These are phyloP conservation scores for Drosophila vallismaia DNA, from an alignment of 2,888 invertebrate species.

Conservation along the genomic window DNA sequence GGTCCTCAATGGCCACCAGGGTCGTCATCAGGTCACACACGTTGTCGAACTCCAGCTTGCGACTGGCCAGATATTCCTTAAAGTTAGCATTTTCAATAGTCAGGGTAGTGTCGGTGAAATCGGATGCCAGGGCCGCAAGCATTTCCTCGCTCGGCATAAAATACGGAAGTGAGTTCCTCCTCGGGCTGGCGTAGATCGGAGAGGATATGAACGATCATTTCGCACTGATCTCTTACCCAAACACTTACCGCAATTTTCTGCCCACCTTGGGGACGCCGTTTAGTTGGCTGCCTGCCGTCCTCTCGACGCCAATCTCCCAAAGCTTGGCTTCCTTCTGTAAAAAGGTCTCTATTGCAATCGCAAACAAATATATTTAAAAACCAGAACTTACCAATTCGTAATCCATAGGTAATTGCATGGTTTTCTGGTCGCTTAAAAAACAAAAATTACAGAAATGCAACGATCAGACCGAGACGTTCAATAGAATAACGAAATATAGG, in stretches of 20 bases:
- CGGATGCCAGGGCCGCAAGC: slow-evolving; percentile 36
- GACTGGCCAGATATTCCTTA: slow-evolving; percentile 44
- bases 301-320: neutral
- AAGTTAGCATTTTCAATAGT: slow-evolving; percentile 21
- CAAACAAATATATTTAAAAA: neutral
- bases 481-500: neutral
- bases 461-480: neutral
- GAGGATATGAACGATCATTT: neutral
- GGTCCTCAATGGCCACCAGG: slow-evolving; percentile 78
- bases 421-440: neutral
- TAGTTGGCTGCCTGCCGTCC: too few species aligned
- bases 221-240: neutral
- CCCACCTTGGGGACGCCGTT: too few species aligned
- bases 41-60: slow-evolving; percentile 54
- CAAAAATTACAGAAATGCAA: neutral
- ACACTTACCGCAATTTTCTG: slow-evolving; percentile 6
- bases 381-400: slow-evolving; percentile 15
- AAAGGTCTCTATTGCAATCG: neutral
- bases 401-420: slow-evolving; percentile 8
- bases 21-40: slow-evolving; percentile 59
- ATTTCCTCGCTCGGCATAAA: slow-evolving; percentile 43
- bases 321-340: slow-evolving; percentile 30
- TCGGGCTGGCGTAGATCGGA: slow-evolving; percentile 3
- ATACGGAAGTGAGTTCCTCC: slow-evolving; percentile 1
- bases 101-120: slow-evolving; percentile 45